Evolutionary conservation across 2,113 vertebrate genomes (phyloP).

Genomic region (Crypturellus undulatus): DNA sequence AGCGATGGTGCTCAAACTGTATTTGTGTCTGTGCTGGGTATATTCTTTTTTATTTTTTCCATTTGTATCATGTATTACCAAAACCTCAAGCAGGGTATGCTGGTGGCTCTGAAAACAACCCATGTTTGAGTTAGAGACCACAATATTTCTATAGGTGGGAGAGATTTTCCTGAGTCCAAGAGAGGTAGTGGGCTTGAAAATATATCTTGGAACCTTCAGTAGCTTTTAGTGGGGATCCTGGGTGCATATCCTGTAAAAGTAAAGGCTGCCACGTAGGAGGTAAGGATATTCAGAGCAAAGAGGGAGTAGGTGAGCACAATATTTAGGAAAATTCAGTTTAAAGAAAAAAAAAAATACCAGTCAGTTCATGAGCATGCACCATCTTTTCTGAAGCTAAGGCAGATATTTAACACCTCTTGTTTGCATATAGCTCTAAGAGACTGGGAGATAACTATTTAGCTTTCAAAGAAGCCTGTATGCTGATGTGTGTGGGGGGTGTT

Average conservation of each 20-base stretch:
- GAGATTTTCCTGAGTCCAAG: background rate
- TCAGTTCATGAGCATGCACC: background rate
- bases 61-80: too few relatives aligned
- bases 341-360: background rate
- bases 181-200: background rate
- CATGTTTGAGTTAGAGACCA: rapidly evolving
- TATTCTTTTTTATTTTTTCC: too few relatives aligned
- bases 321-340: background rate
- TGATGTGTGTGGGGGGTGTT: background rate
- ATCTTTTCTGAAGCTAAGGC: background rate
- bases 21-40: background rate
- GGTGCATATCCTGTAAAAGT: background rate
- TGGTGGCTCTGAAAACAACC: background rate
- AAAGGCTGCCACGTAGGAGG: rapidly evolving
- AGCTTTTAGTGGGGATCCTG: background rate
- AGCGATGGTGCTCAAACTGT: slow-evolving; percentile 4
- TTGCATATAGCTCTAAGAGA: too few relatives aligned
- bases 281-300: background rate
- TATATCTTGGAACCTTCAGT: background rate
- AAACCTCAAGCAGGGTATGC: background rate
- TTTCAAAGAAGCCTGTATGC: background rate
- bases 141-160: rapidly evolving
- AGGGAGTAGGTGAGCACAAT: background rate
- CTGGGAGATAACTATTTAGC: too few relatives aligned
- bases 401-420: too few relatives aligned